Evolutionary conservation across 2,113 vertebrate species (phyloP).

Genomic region (Eira barbara): DNA sequence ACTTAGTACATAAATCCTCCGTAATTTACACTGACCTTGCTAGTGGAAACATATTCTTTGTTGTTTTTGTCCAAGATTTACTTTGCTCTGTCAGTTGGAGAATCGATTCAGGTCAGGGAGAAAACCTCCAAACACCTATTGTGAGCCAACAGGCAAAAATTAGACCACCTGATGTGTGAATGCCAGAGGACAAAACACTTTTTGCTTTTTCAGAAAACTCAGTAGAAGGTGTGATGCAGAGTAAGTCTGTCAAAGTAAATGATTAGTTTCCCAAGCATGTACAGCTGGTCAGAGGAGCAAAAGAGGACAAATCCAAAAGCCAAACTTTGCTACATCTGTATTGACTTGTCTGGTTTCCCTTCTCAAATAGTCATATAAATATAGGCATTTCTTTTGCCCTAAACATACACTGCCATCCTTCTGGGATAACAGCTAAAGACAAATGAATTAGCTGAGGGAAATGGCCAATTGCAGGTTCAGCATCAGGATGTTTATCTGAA

Average conservation of each 20-base stretch:
- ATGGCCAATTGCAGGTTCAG: background rate
- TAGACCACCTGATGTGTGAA: constrained; percentile 38
- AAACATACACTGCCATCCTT: background rate
- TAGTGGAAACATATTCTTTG: constrained; percentile 43
- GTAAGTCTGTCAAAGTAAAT: constrained; percentile 39
- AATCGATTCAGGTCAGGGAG: constrained; percentile 65
- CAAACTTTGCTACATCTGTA: background rate
- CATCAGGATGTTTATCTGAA: background rate
- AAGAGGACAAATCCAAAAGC: background rate
- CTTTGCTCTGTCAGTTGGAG: constrained; percentile 61
- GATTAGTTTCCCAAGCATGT: constrained; percentile 18
- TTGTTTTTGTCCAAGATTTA: constrained; percentile 66
- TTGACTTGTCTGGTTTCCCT: background rate
- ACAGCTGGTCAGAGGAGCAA: background rate
- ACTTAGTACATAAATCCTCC: constrained; percentile 48
- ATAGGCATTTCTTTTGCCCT: background rate
- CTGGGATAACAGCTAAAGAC: background rate
- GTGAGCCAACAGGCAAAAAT: constrained; percentile 53
- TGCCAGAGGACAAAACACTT: constrained; percentile 53
- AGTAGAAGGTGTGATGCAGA: constrained; percentile 15
- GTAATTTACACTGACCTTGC: constrained; percentile 54
- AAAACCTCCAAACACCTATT: constrained; percentile 51
- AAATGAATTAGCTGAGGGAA: background rate
- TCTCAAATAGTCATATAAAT: background rate
- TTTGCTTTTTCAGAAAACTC: constrained; percentile 46